Evolutionary conservation across 2,888 invertebrate genomes (phyloP).

Genomic region (Synergus laeviventris): DNA sequence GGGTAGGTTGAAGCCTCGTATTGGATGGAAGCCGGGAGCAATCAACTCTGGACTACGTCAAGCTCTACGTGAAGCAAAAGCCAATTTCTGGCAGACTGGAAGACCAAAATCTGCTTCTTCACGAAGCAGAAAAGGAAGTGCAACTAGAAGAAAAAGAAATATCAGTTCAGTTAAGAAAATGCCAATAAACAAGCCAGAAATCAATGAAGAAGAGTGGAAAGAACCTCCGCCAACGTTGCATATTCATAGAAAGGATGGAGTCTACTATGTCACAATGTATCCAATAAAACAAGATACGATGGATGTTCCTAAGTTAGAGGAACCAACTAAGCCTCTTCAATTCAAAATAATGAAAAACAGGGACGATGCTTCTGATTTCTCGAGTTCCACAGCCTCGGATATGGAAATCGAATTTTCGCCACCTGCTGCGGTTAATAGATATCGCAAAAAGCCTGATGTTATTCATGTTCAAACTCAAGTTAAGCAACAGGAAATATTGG

Average conservation of each 20-base stretch:
- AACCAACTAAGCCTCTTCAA: conserved; percentile 71
- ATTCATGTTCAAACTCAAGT: conserved; percentile 72
- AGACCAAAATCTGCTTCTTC: conserved; percentile 51
- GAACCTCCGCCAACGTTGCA: conserved; percentile 71
- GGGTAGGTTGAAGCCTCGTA: conserved; percentile 62
- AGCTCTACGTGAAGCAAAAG: conserved; percentile 58
- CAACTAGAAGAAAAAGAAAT: conserved; percentile 48
- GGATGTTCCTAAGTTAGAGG: conserved; percentile 60
- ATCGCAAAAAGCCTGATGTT: conserved; percentile 69
- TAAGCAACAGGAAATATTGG: conserved; percentile 69
- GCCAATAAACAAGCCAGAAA: conserved; percentile 46
- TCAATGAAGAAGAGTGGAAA: conserved; percentile 55
- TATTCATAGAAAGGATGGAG: conserved; percentile 70
- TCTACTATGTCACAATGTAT: conserved; percentile 74
- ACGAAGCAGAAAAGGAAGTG: conserved; percentile 38
- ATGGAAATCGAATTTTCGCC: conserved; percentile 75
- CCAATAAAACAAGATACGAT: conserved; percentile 68
- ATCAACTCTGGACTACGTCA: conserved; percentile 59
- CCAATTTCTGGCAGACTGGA: conserved; percentile 49
- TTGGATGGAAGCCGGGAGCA: conserved; percentile 72
- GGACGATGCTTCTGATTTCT: conserved; percentile 63
- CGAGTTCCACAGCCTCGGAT: conserved; percentile 72
- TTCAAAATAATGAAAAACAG: conserved; percentile 71
- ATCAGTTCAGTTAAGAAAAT: conserved; percentile 52
- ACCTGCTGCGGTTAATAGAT: conserved; percentile 70